These are phyloP conservation scores for Drosophila melanogaster DNA, from an alignment of 1,140 invertebrate species.

Conservation along the genomic window DNA sequence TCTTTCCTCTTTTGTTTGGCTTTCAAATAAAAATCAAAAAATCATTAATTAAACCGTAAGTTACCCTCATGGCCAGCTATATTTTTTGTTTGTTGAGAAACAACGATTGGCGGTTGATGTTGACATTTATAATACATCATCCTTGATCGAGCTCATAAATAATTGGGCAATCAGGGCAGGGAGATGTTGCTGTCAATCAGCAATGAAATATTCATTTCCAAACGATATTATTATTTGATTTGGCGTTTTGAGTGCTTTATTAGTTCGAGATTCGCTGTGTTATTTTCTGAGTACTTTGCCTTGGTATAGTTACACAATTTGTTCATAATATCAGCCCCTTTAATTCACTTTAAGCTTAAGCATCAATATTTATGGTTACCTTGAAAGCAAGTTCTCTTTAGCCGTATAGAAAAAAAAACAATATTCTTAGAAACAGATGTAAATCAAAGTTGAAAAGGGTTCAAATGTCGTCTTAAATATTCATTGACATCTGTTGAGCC, in stretches of 20 bases:
- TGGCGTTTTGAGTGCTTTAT: slow-evolving; percentile 37
- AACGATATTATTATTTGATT: slow-evolving; percentile 37
- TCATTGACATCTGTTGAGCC: slow-evolving; percentile 10
- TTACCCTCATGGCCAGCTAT: background rate
- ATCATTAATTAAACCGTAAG: slow-evolving; percentile 66
- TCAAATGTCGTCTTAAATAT: slow-evolving; percentile 6
- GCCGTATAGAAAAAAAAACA: too few relatives aligned
- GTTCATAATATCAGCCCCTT: too few relatives aligned
- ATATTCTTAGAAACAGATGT: too few relatives aligned
- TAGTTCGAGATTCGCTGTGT: slow-evolving; percentile 1
- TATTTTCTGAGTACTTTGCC: background rate
- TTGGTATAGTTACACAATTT: too few relatives aligned
- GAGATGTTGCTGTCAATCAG: slow-evolving; percentile 36
- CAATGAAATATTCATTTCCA: slow-evolving; percentile 45
- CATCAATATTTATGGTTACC: too few relatives aligned
- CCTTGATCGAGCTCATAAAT: slow-evolving; percentile 52
- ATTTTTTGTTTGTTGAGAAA: background rate
- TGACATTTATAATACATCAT: slow-evolving; percentile 67
- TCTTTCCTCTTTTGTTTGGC: slow-evolving; percentile 19
- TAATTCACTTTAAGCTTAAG: too few relatives aligned
- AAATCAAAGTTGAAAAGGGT: slow-evolving; percentile 10
- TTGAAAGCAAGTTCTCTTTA: too few relatives aligned
- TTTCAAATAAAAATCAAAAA: slow-evolving; percentile 62
- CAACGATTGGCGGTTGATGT: slow-evolving; percentile 29
- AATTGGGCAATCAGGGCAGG: slow-evolving; percentile 41